Base-by-base conservation (phyloP, 2,888 invertebrate genomes). In the Nesidiocoris tenuis region DNA sequence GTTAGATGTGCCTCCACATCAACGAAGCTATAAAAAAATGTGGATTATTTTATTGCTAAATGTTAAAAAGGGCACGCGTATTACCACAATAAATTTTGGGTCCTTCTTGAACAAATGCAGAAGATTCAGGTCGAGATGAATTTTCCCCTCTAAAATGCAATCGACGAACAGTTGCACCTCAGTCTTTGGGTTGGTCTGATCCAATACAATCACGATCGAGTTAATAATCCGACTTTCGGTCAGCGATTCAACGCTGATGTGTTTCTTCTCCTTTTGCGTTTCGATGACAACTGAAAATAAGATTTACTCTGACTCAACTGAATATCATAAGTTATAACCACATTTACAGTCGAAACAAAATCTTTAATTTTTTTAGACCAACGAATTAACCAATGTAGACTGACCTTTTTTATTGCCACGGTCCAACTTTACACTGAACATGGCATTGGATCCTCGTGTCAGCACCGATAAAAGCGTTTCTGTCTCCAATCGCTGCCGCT, bases 91-190 rank as follows among this genome's bases (percentile, higher is more conserved):
- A 64, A 89, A 79, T 78, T 85, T 84, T 9, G 85, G 85, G 80
- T 84, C 84, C 18, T 84, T 84, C 84, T 88, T 85, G 80, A 87
- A 85, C 83, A 89, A 86, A 79, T 89, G 88, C 78, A 87, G 86
- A 82, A 87, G 85, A 65, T 86, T 84, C 79, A 86, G 86, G 3
- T 87, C 86, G 81, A 89, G 87, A 7, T 86, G 84, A 22, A 91
- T 87, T 83, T 87, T 87, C 56, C 90, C 91, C 77, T 90, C 86
- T 0, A 87, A 85, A 23, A 85, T 85, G 81, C 91, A 92, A 80
- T 90, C 90, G 1, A 89, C 86, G 80, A 88, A 88, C 24, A 92
- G 83, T 79, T 88, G 88, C 19, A 90, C 87, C 79, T 86, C 86
- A 1, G 87, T 87, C 0, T 87, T 85, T 0, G 88, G 87, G 78